Base-by-base conservation (phyloP, 2,888 invertebrate genomes). In the Byasa hedistus region DNA sequence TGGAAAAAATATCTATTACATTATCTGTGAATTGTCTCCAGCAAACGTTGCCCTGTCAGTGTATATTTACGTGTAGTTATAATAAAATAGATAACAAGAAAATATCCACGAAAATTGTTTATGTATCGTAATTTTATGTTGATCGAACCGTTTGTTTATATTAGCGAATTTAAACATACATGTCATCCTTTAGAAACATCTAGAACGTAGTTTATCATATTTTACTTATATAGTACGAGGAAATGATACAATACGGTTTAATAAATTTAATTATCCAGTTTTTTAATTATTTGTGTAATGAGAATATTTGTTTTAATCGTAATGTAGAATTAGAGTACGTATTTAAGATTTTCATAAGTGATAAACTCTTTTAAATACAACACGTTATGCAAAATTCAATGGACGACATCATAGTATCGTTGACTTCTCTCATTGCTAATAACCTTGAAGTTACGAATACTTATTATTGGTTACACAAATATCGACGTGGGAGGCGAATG, bases 401-500 rank as follows among this genome's bases (percentile, higher is more conserved):
- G 17, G 19, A 44, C 44, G 44, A 44, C 44, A 4, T 17, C 44
- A 17, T 44, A 32, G 15, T 65, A 8, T 59, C 56, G 23, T 19
- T 27, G 59, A 65, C 27, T 55, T 27, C 36, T 54, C 61, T 12
- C 32, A 23, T 61, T 61, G 65, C 52, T 55, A 61, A 66, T 61
- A 65, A 64, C 69, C 69, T 69, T 69, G 69, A 61, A 55, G 39
- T 39, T 15, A 44, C 44, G 44, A 17, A 44, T 44, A 44, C 54
- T 61, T 68, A 62, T 65, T 59, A 69, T 69, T 62, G 32, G 51
- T 60, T 44, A 24, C 22, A 64, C 65, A 65, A 67, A 69, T 60
- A 67, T 59, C 66, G n/a, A 66, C 57, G 69, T 65, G 67, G 69
- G 69, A 69, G 69, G 69, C 62, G 59, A 61, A 61, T 32, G 51